These are phyloP conservation scores for Hydropsyche betteni DNA, from an alignment of 2,888 invertebrate species.

Conservation along the genomic window DNA sequence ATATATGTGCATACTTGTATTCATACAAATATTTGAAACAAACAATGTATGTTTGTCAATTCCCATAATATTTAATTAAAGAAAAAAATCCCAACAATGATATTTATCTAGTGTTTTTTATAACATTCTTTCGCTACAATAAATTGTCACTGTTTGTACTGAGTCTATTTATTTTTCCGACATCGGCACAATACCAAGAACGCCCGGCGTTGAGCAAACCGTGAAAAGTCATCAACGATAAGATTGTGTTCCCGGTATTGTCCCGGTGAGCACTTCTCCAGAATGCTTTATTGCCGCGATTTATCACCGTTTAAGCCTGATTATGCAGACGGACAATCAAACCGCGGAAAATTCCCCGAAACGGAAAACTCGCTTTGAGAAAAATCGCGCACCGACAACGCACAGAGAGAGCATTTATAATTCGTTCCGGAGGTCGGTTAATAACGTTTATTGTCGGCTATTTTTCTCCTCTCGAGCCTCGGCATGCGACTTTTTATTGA, in stretches of 20 bases:
- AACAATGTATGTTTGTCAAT: no score
- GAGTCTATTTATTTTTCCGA: slow-evolving; percentile 1
- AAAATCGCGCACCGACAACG: no score
- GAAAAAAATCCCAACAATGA: no score
- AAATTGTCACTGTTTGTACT: slow-evolving; percentile 26
- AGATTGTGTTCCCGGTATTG: slow-evolving; percentile 46
- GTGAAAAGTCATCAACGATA: slow-evolving; percentile 32
- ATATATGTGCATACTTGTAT: no score
- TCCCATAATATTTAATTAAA: no score
- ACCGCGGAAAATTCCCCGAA: no score
- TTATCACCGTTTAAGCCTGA: no score
- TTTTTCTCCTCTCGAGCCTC: slow-evolving; percentile 1
- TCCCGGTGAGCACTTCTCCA: slow-evolving; percentile 33
- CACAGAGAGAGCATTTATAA: slow-evolving; percentile 14
- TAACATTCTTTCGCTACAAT: neutral
- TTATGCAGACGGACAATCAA: no score
- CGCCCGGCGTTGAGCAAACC: slow-evolving; percentile 12
- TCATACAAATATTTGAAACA: no score
- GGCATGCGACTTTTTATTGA: slow-evolving; percentile 32
- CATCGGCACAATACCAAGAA: slow-evolving; percentile 24
- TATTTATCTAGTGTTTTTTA: neutral
- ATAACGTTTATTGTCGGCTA: slow-evolving; percentile 28
- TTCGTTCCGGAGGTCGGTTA: slow-evolving; percentile 26
- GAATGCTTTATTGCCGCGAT: no score
- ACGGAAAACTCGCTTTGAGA: no score